phyloP scores from a whole-genome alignment of 1,140 invertebrate genomes.

The Drosophila pseudoananassae region DNA sequence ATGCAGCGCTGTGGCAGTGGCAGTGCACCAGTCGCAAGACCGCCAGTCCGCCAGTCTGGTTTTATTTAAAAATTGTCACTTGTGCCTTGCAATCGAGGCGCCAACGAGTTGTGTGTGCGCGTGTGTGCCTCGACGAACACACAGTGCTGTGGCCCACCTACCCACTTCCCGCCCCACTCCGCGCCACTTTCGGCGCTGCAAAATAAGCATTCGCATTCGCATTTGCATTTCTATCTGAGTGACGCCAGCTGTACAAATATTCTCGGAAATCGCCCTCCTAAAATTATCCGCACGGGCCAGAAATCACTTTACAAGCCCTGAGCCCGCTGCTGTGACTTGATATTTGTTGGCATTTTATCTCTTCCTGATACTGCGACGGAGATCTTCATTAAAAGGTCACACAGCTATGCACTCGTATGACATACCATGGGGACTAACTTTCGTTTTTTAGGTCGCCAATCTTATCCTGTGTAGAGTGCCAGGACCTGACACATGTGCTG shows the following conservation, averaged over 20 bases:
- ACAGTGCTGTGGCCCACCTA: not conserved
- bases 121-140: not conserved
- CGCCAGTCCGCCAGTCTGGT: constrained; percentile 16
- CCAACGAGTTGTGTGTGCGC: constrained; percentile 46
- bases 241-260: constrained; percentile 56
- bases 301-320: constrained; percentile 1
- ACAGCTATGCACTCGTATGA: too few relatives aligned
- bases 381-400: not conserved
- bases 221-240: constrained; percentile 36
- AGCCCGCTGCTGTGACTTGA: too few relatives aligned
- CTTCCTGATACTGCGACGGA: not conserved
- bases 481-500: not conserved
- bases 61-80: constrained; percentile 71
- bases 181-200: constrained; percentile 23
- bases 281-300: constrained; percentile 8
- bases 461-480: too few relatives aligned
- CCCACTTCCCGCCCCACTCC: not conserved
- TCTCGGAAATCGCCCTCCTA: constrained; percentile 14
- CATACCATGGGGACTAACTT: too few relatives aligned
- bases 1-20: constrained; percentile 5
- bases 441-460: too few relatives aligned
- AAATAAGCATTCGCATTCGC: constrained; percentile 28
- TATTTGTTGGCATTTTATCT: too few relatives aligned
- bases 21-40: constrained; percentile 5
- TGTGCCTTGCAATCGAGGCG: constrained; percentile 52